These are phyloP conservation scores for Polypterus bichir DNA, from an alignment of 2,113 vertebrate genomes.

Conservation along the genomic window DNA sequence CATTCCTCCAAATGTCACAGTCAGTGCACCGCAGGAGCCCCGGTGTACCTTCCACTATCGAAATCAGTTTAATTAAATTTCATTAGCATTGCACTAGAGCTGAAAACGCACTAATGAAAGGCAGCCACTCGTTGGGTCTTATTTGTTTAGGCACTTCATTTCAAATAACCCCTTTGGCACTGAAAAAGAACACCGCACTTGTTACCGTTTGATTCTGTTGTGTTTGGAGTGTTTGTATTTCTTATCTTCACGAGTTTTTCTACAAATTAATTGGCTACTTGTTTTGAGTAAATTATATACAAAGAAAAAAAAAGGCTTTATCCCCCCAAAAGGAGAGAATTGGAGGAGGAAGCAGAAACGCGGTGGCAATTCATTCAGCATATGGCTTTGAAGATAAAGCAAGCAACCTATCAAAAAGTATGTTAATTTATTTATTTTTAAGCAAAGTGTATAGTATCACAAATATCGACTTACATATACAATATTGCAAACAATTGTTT, in stretches of 20 bases:
- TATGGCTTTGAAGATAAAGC: background rate
- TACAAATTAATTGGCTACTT: background rate
- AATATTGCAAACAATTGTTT: no score
- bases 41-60: conserved; percentile 37
- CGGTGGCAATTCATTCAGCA: background rate
- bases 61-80: conserved; percentile 51
- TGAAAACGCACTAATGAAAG: conserved; percentile 46
- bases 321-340: background rate
- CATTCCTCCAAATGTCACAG: conserved; percentile 19
- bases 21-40: conserved; percentile 20
- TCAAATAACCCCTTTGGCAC: conserved; percentile 44
- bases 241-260: background rate
- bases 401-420: no score
- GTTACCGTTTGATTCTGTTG: background rate
- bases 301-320: background rate
- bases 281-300: background rate
- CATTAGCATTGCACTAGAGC: conserved; percentile 36
- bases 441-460: no score
- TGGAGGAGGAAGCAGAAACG: background rate
- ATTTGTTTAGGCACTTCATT: conserved; percentile 50
- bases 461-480: no score
- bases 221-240: background rate
- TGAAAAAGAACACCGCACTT: conserved; percentile 30
- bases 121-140: conserved; percentile 31
- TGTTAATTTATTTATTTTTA: no score